Evolutionary conservation across 1,140 invertebrate genomes (phyloP).

Genomic region (Halictus rubicundus): DNA sequence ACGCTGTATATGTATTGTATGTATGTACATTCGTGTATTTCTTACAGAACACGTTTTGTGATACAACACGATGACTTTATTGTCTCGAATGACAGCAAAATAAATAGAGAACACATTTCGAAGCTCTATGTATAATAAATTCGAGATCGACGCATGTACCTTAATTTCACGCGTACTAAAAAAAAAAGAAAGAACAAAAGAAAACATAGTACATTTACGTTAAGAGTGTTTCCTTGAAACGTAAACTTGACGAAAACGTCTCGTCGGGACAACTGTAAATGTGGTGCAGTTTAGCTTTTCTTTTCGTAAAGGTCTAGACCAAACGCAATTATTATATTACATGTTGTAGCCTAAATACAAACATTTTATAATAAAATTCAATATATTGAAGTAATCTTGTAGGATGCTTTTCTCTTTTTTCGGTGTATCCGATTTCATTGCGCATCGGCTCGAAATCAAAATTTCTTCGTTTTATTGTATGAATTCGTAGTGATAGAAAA

Average conservation of each 20-base stretch:
- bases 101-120: slow-evolving; percentile 25
- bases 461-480: slow-evolving; percentile 21
- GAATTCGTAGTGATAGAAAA: slow-evolving; percentile 7
- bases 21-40: slow-evolving; percentile 29
- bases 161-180: neutral
- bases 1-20: slow-evolving; percentile 13
- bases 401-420: slow-evolving; percentile 32
- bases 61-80: slow-evolving; percentile 37
- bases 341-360: slow-evolving; percentile 80
- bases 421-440: neutral
- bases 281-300: slow-evolving; percentile 76
- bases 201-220: slow-evolving; percentile 50
- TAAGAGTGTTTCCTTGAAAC: slow-evolving; percentile 66
- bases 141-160: slow-evolving; percentile 11
- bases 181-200: neutral
- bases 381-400: slow-evolving; percentile 75
- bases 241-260: slow-evolving; percentile 59
- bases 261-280: slow-evolving; percentile 68
- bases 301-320: slow-evolving; percentile 79
- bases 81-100: neutral
- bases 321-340: slow-evolving; percentile 81
- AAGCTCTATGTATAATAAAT: neutral
- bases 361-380: slow-evolving; percentile 80
- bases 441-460: neutral
- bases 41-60: slow-evolving; percentile 40